Evolutionary conservation across 1,140 invertebrate genomes (phyloP).

Genomic region (Gonatopus flavifemur): DNA sequence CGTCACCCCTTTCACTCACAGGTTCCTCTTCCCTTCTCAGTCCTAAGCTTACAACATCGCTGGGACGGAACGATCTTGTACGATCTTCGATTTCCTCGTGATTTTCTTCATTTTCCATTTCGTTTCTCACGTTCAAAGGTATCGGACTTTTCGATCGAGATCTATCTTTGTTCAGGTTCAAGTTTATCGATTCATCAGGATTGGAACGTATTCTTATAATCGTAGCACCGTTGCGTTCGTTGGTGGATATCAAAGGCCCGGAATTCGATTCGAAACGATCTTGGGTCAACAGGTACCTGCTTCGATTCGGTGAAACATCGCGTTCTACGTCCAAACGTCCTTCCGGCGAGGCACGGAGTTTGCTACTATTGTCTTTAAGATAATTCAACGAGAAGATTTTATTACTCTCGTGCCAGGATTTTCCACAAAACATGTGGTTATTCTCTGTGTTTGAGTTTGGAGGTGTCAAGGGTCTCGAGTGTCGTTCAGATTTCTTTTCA

Average conservation of each 20-base stretch:
- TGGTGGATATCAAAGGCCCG: constrained; percentile 24
- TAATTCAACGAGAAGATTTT: constrained; percentile 32
- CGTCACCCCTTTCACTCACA: too few species aligned
- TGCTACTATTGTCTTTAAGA: constrained; percentile 30
- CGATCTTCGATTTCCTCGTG: too few species aligned
- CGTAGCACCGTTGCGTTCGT: constrained; percentile 37
- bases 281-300: too few species aligned
- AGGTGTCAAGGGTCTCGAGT: constrained; percentile 45
- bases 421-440: constrained; percentile 12
- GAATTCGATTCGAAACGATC: too few species aligned
- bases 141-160: too few species aligned
- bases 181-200: constrained; percentile 19
- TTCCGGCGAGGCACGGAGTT: constrained; percentile 17
- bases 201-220: constrained; percentile 36
- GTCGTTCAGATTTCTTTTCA: constrained; percentile 28
- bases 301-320: constrained; percentile 15
- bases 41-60: too few species aligned
- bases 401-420: constrained; percentile 43
- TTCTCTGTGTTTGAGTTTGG: constrained; percentile 20
- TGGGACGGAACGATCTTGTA: too few species aligned
- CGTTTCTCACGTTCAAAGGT: too few species aligned
- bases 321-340: constrained; percentile 14
- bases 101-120: constrained; percentile 31
- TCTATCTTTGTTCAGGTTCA: too few species aligned
- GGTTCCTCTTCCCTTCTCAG: too few species aligned